phyloP scores from a whole-genome alignment of 2,888 invertebrate genomes.

The Ecliptopera silaceata region DNA sequence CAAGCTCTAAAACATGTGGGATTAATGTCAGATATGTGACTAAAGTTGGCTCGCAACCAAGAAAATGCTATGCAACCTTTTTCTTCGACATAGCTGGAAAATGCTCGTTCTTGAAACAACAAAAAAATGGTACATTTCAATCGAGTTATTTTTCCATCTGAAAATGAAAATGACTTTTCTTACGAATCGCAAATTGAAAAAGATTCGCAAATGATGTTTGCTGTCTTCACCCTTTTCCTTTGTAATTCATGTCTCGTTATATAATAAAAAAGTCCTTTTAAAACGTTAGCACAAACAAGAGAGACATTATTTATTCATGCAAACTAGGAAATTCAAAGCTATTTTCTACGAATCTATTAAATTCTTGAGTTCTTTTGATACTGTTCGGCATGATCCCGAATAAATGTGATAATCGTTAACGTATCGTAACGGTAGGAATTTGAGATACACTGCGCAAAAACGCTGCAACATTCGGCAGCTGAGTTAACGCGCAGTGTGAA shows the following conservation, averaged over 20 bases:
- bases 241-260: not conserved
- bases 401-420: too few species aligned
- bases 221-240: not conserved
- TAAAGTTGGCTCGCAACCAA: not conserved
- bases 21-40: not conserved
- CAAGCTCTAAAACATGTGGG: not conserved
- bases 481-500: too few species aligned
- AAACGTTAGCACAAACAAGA: too few species aligned
- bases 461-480: too few species aligned
- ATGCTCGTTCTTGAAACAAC: too few species aligned
- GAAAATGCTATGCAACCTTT: not conserved
- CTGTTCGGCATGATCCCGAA: too few species aligned
- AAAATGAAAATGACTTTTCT: not conserved
- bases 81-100: not conserved
- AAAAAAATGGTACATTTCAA: not conserved
- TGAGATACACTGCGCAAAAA: too few species aligned
- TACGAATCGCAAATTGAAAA: not conserved
- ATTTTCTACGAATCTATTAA: too few species aligned
- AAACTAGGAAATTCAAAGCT: too few species aligned
- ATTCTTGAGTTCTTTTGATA: too few species aligned
- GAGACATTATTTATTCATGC: too few species aligned
- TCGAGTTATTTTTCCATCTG: not conserved
- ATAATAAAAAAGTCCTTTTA: not conserved
- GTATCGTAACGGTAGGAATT: too few species aligned
- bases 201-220: not conserved